phyloP scores from a whole-genome alignment of 2,113 vertebrate species.

The Rhinoderma darwinii region DNA sequence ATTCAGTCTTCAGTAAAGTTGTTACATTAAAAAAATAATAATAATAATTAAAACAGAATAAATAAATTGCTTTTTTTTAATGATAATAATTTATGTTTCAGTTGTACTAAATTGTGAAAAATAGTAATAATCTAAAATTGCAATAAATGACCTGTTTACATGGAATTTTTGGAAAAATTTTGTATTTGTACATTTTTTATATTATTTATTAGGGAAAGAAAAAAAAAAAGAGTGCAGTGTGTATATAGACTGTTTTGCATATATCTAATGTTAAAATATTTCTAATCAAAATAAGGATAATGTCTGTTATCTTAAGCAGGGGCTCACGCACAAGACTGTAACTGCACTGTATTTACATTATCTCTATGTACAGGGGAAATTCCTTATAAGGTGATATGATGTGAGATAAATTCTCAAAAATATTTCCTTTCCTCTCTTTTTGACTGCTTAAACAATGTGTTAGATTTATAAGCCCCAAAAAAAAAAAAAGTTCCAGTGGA shows the following conservation, averaged over 20 bases:
- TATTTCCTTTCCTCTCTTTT: conserved; percentile 16
- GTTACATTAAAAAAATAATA: too few species aligned
- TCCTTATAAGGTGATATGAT: conserved; percentile 41
- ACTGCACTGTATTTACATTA: conserved; percentile 73
- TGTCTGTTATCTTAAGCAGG: conserved; percentile 10
- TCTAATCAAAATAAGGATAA: conserved; percentile 31
- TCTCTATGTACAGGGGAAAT: conserved; percentile 63
- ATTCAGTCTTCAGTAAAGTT: too few species aligned
- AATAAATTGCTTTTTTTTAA: too few species aligned
- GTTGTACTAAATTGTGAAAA: too few species aligned
- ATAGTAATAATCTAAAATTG: too few species aligned
- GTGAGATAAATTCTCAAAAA: conserved; percentile 27
- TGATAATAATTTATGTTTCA: too few species aligned
- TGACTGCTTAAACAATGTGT: conserved; percentile 22
- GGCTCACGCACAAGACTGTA: conserved; percentile 39
- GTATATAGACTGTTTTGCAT: background rate
- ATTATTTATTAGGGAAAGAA: background rate
- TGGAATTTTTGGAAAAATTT: background rate
- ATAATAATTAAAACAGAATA: background rate
- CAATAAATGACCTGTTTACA: background rate
- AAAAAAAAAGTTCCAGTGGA: conserved; percentile 14
- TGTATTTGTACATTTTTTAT: background rate
- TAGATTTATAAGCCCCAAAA: background rate
- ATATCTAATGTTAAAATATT: background rate
- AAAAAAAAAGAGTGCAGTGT: background rate